Evolutionary conservation across 2,113 vertebrate genomes (phyloP), one percentile per base, ranked within the genome.

Genomic region (Gasterosteus nipponicus): DNA sequence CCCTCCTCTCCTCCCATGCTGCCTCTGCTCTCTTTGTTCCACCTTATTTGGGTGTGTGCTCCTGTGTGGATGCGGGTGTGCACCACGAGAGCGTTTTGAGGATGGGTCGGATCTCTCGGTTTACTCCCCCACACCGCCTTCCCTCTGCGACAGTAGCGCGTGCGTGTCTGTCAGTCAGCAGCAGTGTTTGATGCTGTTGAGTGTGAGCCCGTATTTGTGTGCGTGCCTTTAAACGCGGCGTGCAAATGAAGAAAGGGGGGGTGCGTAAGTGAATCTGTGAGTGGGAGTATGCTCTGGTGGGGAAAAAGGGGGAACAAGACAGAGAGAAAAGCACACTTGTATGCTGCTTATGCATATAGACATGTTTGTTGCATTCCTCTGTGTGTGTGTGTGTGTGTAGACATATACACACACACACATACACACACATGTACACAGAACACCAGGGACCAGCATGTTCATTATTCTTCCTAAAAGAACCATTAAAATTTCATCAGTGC

Each of bases 401-500:
- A 26, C 69, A 33, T 78, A 63, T 61, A 61, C 42, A 54, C 69
- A 75, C 76, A 82, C 56, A 26, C 72, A 44, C 80, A 66, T 61
- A 54, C 33, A 54, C 56, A 26, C 72, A 39, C 78, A 66, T 64
- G 54, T 29, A 54, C 69, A 75, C 78, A 56, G 70, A 82, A 88
- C 90, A 87, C 92, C 75, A 71, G 93, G 93, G 93, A 95, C 85
- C 51, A 83, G 84, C 87, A 83, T 89, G 87, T 94, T 95, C 92
- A 93, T 95, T 96, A 95, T 94, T 94, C 93, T 94, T 95, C 80
- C 91, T 93, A 91, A 94, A 94, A 94, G 93, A 95, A 89, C 89
- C 89, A 95, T 95, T 96, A 95, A 93, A 96, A 95, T 96, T 95
- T 94, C 94, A 90, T 95, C 94, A 95, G 81, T 91, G 93, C 90